phyloP scores from a whole-genome alignment of 2,113 vertebrate genomes.

The Myrmecophaga tridactyla region DNA sequence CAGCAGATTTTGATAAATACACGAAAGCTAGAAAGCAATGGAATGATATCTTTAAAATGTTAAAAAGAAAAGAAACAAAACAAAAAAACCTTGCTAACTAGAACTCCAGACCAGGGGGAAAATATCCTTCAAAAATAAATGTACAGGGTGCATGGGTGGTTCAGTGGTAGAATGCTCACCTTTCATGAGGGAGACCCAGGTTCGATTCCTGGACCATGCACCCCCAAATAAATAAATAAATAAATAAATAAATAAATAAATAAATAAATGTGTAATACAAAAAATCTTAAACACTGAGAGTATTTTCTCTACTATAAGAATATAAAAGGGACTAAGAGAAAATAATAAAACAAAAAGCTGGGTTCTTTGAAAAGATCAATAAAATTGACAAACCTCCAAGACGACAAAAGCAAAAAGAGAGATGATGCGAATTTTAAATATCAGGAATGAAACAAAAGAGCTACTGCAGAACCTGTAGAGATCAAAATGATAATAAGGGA shows the following conservation, averaged over 20 bases:
- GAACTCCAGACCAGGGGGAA: background rate
- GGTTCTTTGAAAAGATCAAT: background rate
- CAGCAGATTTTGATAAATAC: conserved; percentile 25
- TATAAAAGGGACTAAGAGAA: background rate
- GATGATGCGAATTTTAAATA: background rate
- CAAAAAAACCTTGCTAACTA: background rate
- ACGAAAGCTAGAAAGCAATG: background rate
- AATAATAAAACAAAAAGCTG: background rate
- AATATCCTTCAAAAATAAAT: background rate
- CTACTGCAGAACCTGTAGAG: background rate
- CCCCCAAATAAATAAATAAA: background rate
- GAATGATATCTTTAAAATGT: background rate
- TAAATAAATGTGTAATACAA: background rate
- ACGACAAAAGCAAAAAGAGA: background rate
- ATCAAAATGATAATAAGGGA: background rate
- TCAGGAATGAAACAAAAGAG: background rate
- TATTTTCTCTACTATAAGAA: background rate
- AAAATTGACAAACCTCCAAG: background rate
- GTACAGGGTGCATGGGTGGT: too few species aligned
- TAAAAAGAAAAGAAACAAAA: background rate
- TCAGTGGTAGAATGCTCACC: too few species aligned
- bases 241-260: background rate
- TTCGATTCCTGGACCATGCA: too few species aligned
- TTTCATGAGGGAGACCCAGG: too few species aligned
- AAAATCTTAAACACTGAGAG: background rate